Base-by-base conservation (phyloP, 1,140 invertebrate species). In the Aphelenchoides fujianensis region DNA sequence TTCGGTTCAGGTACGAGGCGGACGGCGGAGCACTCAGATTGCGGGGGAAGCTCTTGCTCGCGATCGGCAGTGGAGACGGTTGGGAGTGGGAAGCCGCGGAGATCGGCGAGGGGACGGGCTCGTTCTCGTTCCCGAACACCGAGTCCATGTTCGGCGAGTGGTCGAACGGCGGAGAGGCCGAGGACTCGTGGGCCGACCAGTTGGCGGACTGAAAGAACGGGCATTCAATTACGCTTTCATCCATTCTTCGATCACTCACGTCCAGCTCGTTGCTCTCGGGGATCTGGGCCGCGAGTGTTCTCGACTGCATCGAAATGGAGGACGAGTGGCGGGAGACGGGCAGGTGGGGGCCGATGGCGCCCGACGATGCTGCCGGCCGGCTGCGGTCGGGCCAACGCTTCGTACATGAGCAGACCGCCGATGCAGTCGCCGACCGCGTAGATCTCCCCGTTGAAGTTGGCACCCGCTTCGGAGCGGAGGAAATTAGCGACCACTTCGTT, bases 371-470 rank as follows among this genome's bases (percentile, higher is more conserved):
- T 30, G 68, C 12, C n/a, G n/a, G 62, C 23, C n/a, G 62, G 31
- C 70, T 70, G 37, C 59, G 31, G 63, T 52, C 68, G 55, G n/a
- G 61, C 67, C 48, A 82, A 31, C 7, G 81, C 73, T 66, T 83
- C 81, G 69, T 83, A 83, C 57, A 84, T 71, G 27, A 83, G 66
- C 9, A 83, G 34, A n/a, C 82, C 82, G 1, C 82, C 82, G 41
- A 83, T 54, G 57, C 57, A 73, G 54, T 83, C 82, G 3, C 82
- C 82, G 35, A 83, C 77, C 23, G 73, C 74, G 71, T 79, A 83
- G n/a, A 83, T 82, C 62, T 83, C 82, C 32, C 76, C 78, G 19
- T 70, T 75, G 27, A 67, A 72, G 23, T 34, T 37, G 35, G 52
- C 71, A 28, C 76, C 83, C 27, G 57, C 72, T 62, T 69, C 64